These are phyloP conservation scores for Brachionus plicatilis DNA, from an alignment of 1,140 invertebrate genomes.

Conservation along the genomic window DNA sequence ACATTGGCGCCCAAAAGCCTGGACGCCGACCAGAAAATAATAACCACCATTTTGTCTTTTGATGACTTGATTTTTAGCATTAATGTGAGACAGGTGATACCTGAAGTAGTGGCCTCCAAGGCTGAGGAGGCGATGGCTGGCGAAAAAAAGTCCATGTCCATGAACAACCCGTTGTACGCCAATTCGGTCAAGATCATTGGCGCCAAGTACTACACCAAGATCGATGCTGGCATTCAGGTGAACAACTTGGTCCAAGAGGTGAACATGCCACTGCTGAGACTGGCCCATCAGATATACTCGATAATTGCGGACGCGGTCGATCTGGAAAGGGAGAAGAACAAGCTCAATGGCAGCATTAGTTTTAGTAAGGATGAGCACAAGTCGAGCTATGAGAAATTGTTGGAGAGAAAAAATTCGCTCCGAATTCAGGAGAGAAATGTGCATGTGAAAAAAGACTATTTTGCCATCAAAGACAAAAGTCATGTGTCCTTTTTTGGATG, in stretches of 20 bases:
- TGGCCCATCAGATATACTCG: slow-evolving; percentile 90
- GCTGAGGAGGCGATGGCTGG: neutral
- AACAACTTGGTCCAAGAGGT: slow-evolving; percentile 60
- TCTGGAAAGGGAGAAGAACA: slow-evolving; percentile 64
- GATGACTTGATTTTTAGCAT: slow-evolving; percentile 25
- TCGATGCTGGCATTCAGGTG: slow-evolving; percentile 29
- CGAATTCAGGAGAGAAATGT: neutral
- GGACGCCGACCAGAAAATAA: slow-evolving; percentile 4
- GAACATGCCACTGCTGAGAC: slow-evolving; percentile 85
- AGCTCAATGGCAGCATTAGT: slow-evolving; percentile 64
- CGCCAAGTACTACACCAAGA: slow-evolving; percentile 25
- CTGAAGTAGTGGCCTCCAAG: neutral
- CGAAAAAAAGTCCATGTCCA: neutral
- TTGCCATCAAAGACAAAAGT: slow-evolving; percentile 19
- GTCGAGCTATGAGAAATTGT: neutral
- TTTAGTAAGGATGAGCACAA: neutral
- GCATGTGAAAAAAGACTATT: neutral
- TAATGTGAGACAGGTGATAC: slow-evolving; percentile 17
- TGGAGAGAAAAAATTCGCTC: slow-evolving; percentile 9
- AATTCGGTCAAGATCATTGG: neutral
- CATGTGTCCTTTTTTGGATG: slow-evolving; percentile 32
- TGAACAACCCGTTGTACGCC: slow-evolving; percentile 10
- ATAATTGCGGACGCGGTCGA: slow-evolving; percentile 87
- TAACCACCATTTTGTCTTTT: slow-evolving; percentile 36
- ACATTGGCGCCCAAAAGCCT: neutral